Conservation (phyloP, 2,888 invertebrate species). For the Rotaria magnacalcarata region DNA sequence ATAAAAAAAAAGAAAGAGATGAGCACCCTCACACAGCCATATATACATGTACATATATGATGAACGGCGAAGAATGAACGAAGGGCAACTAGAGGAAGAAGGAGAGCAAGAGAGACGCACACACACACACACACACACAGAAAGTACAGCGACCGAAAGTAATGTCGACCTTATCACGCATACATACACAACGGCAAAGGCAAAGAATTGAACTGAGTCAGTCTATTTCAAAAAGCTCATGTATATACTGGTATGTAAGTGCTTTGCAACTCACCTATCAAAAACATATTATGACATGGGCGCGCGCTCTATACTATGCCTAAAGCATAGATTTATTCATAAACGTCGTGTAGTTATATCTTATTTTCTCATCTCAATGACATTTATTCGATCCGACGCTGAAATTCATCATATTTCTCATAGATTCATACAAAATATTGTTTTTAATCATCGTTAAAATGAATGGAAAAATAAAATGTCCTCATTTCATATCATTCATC, state of each 20-base stretch:
- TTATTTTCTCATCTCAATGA: too few species aligned
- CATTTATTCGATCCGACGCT: too few species aligned
- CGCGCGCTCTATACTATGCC: not conserved
- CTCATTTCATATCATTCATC: too few species aligned
- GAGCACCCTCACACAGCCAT: not conserved
- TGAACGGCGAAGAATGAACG: not conserved
- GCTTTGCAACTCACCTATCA: slow-evolving; percentile 3
- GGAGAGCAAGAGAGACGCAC: not conserved
- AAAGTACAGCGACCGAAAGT: not conserved
- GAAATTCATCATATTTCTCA: too few species aligned
- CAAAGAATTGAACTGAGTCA: not conserved
- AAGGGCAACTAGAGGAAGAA: not conserved
- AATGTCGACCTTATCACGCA: slow-evolving; percentile 22
- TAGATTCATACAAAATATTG: too few species aligned
- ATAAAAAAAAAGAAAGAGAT: not conserved
- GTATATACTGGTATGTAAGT: not conserved
- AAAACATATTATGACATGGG: slow-evolving; percentile 5
- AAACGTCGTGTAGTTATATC: too few species aligned
- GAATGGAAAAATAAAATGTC: too few species aligned
- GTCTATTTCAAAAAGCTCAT: not conserved
- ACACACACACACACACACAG: not conserved
- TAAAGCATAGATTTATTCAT: too few species aligned
- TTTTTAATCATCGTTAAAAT: too few species aligned
- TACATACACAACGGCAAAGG: not conserved
- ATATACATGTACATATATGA: not conserved